Conservation (phyloP, 2,888 invertebrate genomes). For the Amaurobius ferox region DNA sequence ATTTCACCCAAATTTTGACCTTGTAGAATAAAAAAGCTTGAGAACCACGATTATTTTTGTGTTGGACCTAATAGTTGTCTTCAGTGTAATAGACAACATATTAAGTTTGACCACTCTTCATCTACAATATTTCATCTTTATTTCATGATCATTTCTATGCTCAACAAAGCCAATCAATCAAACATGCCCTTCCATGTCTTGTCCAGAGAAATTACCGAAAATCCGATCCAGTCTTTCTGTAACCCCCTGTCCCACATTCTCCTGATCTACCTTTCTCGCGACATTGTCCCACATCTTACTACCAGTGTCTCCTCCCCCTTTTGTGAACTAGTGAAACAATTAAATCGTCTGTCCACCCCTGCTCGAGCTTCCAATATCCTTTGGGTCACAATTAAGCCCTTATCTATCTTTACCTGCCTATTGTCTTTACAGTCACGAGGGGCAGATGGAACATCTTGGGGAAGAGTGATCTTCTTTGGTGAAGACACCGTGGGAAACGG, state of each 20-base stretch:
- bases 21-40: too few relatives aligned
- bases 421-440: conserved; percentile 49
- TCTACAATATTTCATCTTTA: too few relatives aligned
- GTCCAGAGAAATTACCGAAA: neutral
- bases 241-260: neutral
- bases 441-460: conserved; percentile 34
- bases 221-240: neutral
- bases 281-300: neutral
- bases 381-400: conserved; percentile 38
- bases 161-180: too few relatives aligned
- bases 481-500: conserved; percentile 52
- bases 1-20: too few relatives aligned
- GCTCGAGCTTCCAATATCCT: neutral
- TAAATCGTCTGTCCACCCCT: conserved; percentile 9
- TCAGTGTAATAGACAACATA: too few relatives aligned
- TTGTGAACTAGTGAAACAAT: neutral
- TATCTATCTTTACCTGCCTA: conserved; percentile 24
- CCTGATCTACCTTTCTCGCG: neutral
- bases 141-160: too few relatives aligned
- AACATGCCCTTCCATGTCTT: too few relatives aligned
- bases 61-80: too few relatives aligned
- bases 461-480: neutral
- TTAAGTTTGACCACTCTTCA: too few relatives aligned
- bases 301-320: neutral
- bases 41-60: too few relatives aligned